Evolutionary conservation across 2,888 invertebrate genomes (phyloP).

Genomic region (Herminia tarsipennalis): DNA sequence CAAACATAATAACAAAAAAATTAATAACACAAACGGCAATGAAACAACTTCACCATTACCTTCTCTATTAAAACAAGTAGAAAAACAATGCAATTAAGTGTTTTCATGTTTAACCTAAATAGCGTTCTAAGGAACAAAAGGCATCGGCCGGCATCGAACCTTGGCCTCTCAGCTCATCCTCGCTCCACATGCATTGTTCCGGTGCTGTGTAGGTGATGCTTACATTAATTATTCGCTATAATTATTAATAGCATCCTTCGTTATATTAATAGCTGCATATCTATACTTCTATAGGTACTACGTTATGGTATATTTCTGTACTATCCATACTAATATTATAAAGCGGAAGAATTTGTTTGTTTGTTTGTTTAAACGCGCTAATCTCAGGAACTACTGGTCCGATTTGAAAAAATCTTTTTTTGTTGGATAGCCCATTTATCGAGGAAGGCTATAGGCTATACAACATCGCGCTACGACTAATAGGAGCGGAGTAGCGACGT

Average conservation of each 20-base stretch:
- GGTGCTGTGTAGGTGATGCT: constrained; percentile 16
- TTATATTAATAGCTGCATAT: not conserved
- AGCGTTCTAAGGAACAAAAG: constrained; percentile 68
- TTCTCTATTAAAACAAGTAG: not conserved
- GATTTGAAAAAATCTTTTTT: too few relatives aligned
- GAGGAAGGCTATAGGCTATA: too few relatives aligned
- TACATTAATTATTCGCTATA: constrained; percentile 4
- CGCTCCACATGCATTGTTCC: constrained; percentile 75
- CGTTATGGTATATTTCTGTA: too few relatives aligned
- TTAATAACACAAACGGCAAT: too few relatives aligned
- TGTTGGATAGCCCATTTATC: too few relatives aligned
- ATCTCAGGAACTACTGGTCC: too few relatives aligned
- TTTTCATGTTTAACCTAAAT: constrained; percentile 48
- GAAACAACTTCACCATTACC: not conserved
- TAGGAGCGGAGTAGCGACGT: too few relatives aligned
- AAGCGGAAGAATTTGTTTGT: too few relatives aligned
- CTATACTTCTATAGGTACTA: not conserved
- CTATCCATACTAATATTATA: too few relatives aligned
- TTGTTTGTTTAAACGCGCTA: too few relatives aligned
- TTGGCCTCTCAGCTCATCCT: constrained; percentile 82
- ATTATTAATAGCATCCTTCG: constrained; percentile 3
- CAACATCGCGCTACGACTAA: too few relatives aligned
- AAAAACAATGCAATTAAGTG: constrained; percentile 28
- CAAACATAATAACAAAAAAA: too few relatives aligned
- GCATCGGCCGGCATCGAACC: constrained; percentile 65